These are phyloP conservation scores for Hydractinia echinata DNA, from an alignment of 30 jellyfish, hydroid and myxozoan species.

Conservation along the genomic window DNA sequence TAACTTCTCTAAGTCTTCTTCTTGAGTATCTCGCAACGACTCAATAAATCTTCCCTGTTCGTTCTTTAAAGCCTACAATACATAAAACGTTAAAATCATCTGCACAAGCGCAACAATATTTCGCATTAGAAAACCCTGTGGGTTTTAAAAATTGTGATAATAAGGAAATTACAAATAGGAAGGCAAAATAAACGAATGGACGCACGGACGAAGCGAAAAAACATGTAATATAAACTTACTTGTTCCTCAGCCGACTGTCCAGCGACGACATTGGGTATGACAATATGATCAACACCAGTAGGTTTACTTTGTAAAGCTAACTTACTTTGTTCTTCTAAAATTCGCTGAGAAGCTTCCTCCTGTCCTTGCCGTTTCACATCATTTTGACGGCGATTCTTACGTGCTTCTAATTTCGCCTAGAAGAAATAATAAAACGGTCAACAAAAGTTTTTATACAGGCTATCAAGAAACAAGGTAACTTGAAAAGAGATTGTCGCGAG, in stretches of 20 bases:
- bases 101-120: not conserved
- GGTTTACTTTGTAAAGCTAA: slow-evolving; percentile 22
- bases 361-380: slow-evolving; percentile 67
- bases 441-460: too few relatives aligned
- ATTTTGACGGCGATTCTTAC: slow-evolving; percentile 71
- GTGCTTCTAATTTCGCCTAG: slow-evolving; percentile 88
- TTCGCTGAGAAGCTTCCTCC: slow-evolving; percentile 75
- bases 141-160: too few relatives aligned
- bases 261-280: slow-evolving; percentile 54
- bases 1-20: slow-evolving; percentile 38
- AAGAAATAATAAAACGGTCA: not conserved
- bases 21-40: slow-evolving; percentile 67
- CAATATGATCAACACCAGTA: slow-evolving; percentile 42
- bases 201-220: too few relatives aligned
- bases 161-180: too few relatives aligned
- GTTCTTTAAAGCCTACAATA: slow-evolving; percentile 55
- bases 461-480: too few relatives aligned
- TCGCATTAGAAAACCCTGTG: not conserved
- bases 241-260: slow-evolving; percentile 62
- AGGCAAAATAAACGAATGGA: too few relatives aligned
- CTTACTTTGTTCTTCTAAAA: slow-evolving; percentile 69
- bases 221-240: too few relatives aligned
- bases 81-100: not conserved
- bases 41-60: slow-evolving; percentile 79
- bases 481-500: too few relatives aligned